These are phyloP conservation scores for Cepphus grylle DNA, from an alignment of 2,113 vertebrate genomes.

Conservation along the genomic window DNA sequence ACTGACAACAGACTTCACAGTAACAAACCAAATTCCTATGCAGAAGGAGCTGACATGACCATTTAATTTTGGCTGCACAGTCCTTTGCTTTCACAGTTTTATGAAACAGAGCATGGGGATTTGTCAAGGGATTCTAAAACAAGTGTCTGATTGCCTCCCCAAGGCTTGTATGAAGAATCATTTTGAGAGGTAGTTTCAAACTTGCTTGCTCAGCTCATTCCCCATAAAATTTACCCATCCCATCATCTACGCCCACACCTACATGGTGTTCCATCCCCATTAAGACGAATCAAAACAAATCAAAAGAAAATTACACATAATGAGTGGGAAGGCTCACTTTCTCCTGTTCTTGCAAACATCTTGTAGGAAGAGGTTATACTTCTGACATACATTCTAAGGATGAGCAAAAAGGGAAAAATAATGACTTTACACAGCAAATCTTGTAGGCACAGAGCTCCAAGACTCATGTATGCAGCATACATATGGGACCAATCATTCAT, in stretches of 20 bases:
- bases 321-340: constrained; percentile 53
- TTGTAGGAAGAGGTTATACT: background rate
- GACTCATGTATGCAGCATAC: background rate
- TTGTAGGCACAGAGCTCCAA: background rate
- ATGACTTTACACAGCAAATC: background rate
- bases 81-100: background rate
- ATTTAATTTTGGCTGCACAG: constrained; percentile 3
- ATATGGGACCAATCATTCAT: background rate
- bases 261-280: constrained; percentile 29
- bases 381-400: background rate
- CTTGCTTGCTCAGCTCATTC: constrained; percentile 45
- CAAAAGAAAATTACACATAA: constrained; percentile 59
- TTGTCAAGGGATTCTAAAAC: constrained; percentile 17
- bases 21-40: background rate
- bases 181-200: constrained; percentile 25
- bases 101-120: background rate
- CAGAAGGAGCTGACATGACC: background rate
- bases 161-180: background rate
- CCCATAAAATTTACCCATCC: constrained; percentile 15
- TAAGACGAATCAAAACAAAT: constrained; percentile 50
- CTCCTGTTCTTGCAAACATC: constrained; percentile 9
- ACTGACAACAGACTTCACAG: background rate
- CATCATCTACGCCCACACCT: constrained; percentile 16
- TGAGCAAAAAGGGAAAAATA: background rate
- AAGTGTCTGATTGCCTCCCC: background rate